Evolutionary conservation across 1,140 invertebrate genomes (phyloP), one percentile per base, ranked within the genome.

Genomic region (Brachionus rotundiformis): DNA sequence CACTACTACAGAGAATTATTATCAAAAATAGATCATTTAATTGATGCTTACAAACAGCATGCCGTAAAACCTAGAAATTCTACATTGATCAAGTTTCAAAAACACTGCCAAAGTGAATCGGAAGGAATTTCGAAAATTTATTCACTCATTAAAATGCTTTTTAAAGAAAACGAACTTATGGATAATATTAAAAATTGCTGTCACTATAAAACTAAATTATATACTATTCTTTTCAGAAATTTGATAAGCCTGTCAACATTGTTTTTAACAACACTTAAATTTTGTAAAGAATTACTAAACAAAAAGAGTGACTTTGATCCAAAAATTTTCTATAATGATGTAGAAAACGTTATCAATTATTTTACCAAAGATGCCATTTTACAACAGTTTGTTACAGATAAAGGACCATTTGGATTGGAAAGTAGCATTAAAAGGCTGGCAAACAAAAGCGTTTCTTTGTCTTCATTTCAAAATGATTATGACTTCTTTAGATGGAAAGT

Each of bases 381-480:
- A 29, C 11, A 63, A 63, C 11, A 10, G 11, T 63, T 63, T 63
- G 23, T 29, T 5, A 31, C 27, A 23, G 61, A 63, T 63, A 63
- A 63, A 63, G 61, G 61, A n/a, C 1, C 23, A 29, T 63, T 29
- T 29, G 61, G 61, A 29, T 29, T 63, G 25, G 27, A 29, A 27
- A 13, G 61, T 29, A 63, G 61, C 61, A 63, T 63, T n/a, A 27
- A 63, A 63, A 27, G 61, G 31, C 23, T 63, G 61, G 61, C 61
- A 29, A 63, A 63, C 13, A 63, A 63, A 31, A 63, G 61, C 27
- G 61, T 63, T 27, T 63, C 61, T 29, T 29, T 63, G 29, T 25
- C 25, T n/a, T 63, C 61, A n/a, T 63, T 63, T 31, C 61, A 63
- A 63, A n/a, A 63, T 29, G 61, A 63, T 63, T 63, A 63, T 29